Percentiles rank a stretch among this genome's conserved stretches.
phyloP scores from a whole-genome alignment of 2,113 vertebrate genomes.

The Heterotis niloticus region DNA sequence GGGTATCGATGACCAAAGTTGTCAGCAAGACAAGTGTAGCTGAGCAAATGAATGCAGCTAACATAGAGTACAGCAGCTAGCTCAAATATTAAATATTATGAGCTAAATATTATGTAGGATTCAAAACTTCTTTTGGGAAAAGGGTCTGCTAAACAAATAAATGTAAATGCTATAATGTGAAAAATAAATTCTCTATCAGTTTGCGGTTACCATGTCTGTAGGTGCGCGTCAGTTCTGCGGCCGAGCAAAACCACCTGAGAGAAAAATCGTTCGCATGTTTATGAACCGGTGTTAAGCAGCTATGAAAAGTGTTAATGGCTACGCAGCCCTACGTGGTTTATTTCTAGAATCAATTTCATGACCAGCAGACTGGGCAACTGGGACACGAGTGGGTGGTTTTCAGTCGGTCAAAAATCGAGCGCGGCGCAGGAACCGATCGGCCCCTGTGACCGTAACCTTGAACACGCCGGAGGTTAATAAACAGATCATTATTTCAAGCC shows the following conservation, averaged over 20 bases:
- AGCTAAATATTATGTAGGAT: no score
- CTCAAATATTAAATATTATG: no score
- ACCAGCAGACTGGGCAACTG: not conserved
- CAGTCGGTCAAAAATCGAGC: not conserved
- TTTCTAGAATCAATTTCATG: not conserved
- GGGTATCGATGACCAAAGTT: no score
- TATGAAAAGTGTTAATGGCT: not conserved
- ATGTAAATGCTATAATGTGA: no score
- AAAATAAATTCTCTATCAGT: no score
- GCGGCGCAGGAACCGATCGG: not conserved
- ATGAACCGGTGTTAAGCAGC: not conserved
- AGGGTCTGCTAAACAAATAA: no score
- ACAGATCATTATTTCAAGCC: not conserved
- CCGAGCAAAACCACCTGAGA: not conserved
- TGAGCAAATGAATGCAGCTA: no score
- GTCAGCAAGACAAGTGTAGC: no score
- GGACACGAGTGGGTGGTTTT: not conserved
- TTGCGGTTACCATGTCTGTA: no score
- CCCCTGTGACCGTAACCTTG: not conserved
- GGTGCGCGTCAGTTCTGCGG: no score
- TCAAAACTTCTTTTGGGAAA: no score
- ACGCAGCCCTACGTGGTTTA: not conserved
- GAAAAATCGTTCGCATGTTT: not conserved
- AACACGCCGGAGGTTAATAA: not conserved
- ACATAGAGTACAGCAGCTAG: no score